Percentiles rank a stretch among this genome's conserved stretches.
Conservation (phyloP, 1,140 invertebrate genomes). For the Heliconius congener region DNA sequence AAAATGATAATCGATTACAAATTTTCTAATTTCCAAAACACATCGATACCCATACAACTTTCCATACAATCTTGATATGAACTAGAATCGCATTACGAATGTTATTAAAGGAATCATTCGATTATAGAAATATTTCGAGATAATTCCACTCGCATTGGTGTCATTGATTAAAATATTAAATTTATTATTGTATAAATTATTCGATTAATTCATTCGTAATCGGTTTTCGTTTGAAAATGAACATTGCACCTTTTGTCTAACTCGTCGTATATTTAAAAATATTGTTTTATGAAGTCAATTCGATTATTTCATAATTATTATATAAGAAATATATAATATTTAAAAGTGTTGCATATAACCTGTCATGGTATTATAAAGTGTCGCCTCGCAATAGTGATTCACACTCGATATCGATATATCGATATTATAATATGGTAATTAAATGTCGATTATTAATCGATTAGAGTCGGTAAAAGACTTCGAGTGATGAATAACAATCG, state of each 20-base stretch:
- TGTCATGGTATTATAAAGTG: constrained; percentile 14
- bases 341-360: neutral
- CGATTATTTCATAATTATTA: neutral
- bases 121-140: neutral
- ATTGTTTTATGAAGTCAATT: too few relatives aligned
- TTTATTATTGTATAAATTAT: constrained; percentile 2
- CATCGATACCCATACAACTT: neutral
- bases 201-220: constrained; percentile 8
- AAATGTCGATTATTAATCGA: neutral
- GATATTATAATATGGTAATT: neutral
- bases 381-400: neutral
- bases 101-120: neutral
- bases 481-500: neutral
- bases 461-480: neutral
- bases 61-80: constrained; percentile 13
- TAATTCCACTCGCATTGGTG: neutral
- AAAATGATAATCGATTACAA: neutral
- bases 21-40: neutral
- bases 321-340: constrained; percentile 12
- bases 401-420: neutral
- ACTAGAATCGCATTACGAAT: neutral
- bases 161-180: neutral
- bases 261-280: neutral
- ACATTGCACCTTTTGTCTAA: neutral
- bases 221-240: neutral